Conservation (phyloP, 2,113 vertebrate species). For the Megaceryle torquata region DNA sequence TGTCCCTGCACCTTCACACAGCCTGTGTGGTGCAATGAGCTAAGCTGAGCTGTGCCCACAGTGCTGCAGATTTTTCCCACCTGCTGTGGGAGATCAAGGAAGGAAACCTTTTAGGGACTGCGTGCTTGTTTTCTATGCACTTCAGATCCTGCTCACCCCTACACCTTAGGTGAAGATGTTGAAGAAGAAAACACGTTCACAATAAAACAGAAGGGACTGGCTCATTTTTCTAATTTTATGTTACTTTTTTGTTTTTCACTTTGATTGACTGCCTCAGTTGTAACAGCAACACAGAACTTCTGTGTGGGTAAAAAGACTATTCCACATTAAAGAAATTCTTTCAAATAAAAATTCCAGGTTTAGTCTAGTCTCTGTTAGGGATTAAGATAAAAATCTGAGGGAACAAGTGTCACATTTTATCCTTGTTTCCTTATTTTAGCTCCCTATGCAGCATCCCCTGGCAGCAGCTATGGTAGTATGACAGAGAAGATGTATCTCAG, state of each 20-base stretch:
- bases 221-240: neutral
- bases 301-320: neutral
- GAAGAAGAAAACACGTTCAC: neutral
- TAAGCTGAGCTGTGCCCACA: neutral
- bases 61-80: neutral
- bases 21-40: neutral
- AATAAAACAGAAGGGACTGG: neutral
- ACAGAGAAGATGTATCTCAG: neutral
- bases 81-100: neutral
- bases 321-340: neutral
- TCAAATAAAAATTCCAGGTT: neutral
- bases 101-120: neutral
- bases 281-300: neutral
- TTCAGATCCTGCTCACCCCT: neutral
- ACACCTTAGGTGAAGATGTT: neutral
- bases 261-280: neutral
- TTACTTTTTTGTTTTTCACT: neutral
- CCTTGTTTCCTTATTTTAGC: neutral
- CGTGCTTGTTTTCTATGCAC: neutral
- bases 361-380: neutral
- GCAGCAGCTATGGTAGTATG: neutral
- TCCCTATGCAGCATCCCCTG: neutral
- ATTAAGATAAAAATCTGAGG: neutral
- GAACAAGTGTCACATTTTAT: neutral
- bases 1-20: accelerated